A percentile compares a stretch with the other conserved stretches of the same genome.
These are phyloP conservation scores for Glossophaga mutica DNA, from an alignment of 2,797 vertebrate species.

Conservation along the genomic window DNA sequence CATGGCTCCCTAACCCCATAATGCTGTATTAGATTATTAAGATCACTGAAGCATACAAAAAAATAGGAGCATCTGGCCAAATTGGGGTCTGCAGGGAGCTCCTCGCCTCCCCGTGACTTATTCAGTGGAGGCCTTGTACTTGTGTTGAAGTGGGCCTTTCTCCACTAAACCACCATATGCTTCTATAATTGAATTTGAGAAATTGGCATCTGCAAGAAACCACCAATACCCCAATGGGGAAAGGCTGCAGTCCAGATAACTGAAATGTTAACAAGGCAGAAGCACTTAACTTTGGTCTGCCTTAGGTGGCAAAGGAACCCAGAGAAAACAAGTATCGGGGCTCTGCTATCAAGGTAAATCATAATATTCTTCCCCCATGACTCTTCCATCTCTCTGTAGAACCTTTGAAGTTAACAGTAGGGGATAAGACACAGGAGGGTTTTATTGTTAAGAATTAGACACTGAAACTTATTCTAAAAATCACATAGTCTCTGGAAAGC, in stretches of 20 bases:
- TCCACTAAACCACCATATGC: constrained; percentile 53
- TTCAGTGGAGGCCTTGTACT: constrained; percentile 27
- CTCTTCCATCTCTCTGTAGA: constrained; percentile 67
- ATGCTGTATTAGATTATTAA: constrained; percentile 6
- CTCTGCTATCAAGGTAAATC: constrained; percentile 76
- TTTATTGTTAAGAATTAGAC: constrained; percentile 36
- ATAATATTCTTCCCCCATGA: constrained; percentile 66
- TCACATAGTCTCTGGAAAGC: neutral
- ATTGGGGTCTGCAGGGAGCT: constrained; percentile 3
- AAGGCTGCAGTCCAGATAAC: constrained; percentile 75
- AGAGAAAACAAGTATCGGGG: constrained; percentile 78
- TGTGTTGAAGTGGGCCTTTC: constrained; percentile 31
- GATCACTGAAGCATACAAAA: constrained; percentile 2
- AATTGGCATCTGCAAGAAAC: constrained; percentile 54
- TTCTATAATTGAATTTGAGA: constrained; percentile 66
- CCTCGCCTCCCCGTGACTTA: neutral
- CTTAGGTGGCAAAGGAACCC: constrained; percentile 78
- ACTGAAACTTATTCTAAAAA: neutral
- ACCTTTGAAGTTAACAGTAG: constrained; percentile 62
- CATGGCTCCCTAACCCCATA: constrained; percentile 39
- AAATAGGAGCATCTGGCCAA: constrained; percentile 16
- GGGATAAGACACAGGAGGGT: constrained; percentile 41
- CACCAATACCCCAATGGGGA: constrained; percentile 58
- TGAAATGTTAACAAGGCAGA: constrained; percentile 75
- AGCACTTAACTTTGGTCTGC: constrained; percentile 79